These are phyloP conservation scores for Tetragonula carbonaria DNA, from an alignment of 2,888 invertebrate species.

Conservation along the genomic window DNA sequence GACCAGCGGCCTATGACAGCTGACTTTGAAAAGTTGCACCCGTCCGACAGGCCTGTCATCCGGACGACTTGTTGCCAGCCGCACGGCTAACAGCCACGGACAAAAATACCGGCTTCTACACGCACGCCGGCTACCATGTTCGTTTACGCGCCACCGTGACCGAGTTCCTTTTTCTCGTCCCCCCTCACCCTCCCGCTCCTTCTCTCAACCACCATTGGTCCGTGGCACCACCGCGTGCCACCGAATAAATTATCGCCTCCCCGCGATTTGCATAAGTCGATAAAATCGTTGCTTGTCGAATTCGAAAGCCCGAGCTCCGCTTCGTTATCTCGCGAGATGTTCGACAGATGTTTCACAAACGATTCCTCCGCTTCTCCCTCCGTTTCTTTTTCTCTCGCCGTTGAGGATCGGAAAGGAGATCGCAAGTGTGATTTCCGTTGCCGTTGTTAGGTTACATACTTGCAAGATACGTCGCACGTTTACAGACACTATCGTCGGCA, in stretches of 20 bases:
- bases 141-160: conserved; percentile 70
- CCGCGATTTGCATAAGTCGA: conserved; percentile 67
- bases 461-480: no score
- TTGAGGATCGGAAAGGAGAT: neutral
- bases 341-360: conserved; percentile 50
- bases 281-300: conserved; percentile 65
- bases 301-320: conserved; percentile 28
- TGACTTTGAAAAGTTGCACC: conserved; percentile 81
- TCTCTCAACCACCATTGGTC: no score
- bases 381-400: neutral
- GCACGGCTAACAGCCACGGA: conserved; percentile 64
- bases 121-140: conserved; percentile 66
- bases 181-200: neutral
- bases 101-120: conserved; percentile 68
- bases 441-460: no score
- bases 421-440: neutral
- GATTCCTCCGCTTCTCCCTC: no score
- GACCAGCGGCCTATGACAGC: conserved; percentile 70
- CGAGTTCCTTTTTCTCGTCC: conserved; percentile 53
- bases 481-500: no score
- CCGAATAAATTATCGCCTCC: conserved; percentile 71
- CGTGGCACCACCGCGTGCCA: conserved; percentile 31
- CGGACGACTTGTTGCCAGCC: conserved; percentile 70
- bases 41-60: conserved; percentile 76
- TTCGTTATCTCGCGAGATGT: conserved; percentile 50